Evolutionary conservation across 2,797 vertebrate species (phyloP).

Genomic region (Amblyraja radiata): DNA sequence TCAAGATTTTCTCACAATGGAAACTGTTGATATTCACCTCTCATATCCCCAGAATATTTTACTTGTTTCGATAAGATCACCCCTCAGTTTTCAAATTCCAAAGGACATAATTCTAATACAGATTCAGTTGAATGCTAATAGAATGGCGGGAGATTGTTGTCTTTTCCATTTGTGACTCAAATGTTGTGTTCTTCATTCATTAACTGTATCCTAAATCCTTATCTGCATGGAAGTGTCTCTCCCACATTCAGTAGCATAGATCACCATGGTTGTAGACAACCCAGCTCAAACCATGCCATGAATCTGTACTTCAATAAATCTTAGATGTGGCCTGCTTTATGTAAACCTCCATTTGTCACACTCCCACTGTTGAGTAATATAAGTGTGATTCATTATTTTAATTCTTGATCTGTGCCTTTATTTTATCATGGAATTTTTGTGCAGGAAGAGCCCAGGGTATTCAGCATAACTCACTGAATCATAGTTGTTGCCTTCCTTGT

Average conservation of each 20-base stretch:
- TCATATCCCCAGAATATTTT: too few species aligned
- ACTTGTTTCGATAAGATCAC: too few species aligned
- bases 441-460: neutral
- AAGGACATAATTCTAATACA: neutral
- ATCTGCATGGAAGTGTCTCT: too few species aligned
- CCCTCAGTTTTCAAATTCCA: too few species aligned
- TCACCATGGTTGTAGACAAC: neutral
- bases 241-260: neutral
- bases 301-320: neutral
- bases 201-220: neutral
- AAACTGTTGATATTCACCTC: too few species aligned
- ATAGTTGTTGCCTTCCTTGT: neutral
- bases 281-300: neutral
- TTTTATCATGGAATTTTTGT: neutral
- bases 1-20: too few species aligned
- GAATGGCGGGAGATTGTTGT: neutral
- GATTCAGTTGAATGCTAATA: neutral
- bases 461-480: neutral
- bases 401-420: neutral
- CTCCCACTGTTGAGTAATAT: neutral
- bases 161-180: neutral
- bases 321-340: neutral
- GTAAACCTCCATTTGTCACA: neutral
- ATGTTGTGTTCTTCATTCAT: neutral
- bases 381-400: conserved; percentile 7